These are phyloP conservation scores for Periophthalmus magnuspinnatus DNA, from an alignment of 2,797 vertebrate genomes.

Conservation along the genomic window DNA sequence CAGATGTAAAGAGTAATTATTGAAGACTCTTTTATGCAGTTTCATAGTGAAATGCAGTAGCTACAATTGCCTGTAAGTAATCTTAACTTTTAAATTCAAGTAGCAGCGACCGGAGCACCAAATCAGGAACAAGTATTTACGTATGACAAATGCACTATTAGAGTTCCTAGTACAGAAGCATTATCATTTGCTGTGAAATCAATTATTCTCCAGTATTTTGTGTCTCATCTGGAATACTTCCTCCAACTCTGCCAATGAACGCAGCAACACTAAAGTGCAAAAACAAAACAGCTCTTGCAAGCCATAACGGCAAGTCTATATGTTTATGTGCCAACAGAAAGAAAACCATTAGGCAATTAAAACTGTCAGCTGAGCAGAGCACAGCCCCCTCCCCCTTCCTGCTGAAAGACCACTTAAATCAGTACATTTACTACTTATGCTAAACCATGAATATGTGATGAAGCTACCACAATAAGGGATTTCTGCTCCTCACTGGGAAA, in stretches of 20 bases:
- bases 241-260: no score
- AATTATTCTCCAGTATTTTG: not conserved
- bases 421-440: slow-evolving; percentile 99
- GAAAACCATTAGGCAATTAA: slow-evolving; percentile 89
- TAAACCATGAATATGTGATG: slow-evolving; percentile 99
- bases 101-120: no score
- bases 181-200: not conserved
- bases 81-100: no score
- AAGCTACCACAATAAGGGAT: slow-evolving; percentile 98
- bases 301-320: slow-evolving; percentile 63
- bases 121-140: no score
- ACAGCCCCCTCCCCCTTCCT: slow-evolving; percentile 64
- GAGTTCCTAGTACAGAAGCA: not conserved
- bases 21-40: not conserved
- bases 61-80: no score
- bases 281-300: slow-evolving; percentile 18
- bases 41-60: no score
- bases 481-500: slow-evolving; percentile 98
- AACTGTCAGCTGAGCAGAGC: slow-evolving; percentile 97
- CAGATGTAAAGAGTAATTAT: not conserved
- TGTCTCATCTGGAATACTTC: not conserved
- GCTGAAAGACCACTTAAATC: slow-evolving; percentile 95
- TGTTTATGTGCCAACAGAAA: slow-evolving; percentile 72
- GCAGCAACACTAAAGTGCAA: not conserved
- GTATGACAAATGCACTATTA: not conserved